Evolutionary conservation across 2,797 vertebrate genomes (phyloP), one percentile per base, ranked within the genome.

Genomic region (Anguilla megastoma): DNA sequence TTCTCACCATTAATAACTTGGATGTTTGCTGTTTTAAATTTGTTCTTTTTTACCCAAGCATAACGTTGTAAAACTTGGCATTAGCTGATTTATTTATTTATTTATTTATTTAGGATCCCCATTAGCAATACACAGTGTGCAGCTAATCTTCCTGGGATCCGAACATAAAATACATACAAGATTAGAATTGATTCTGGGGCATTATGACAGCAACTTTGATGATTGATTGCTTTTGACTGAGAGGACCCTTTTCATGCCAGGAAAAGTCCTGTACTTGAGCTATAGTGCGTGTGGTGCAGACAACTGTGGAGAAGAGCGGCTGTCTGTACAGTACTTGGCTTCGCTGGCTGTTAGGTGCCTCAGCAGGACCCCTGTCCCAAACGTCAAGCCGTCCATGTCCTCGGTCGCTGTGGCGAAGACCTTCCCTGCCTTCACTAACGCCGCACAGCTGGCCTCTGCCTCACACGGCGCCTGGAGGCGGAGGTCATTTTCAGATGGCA

Each of bases 361-460:
- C 92, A 99, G 96, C 14, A 99, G 93, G 76, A 99, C 95, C 0
- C 95, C 96, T 9, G 98, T 99, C 88, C 99, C 98, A 0, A 99
- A 99, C 6, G 98, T 99, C 91, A 99, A 93, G 0, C 98, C 98
- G 1, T 99, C 99, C 98, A 99, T 99, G 84, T 99, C 99, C 91
- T 99, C 98, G 0, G 99, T 99, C 36, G 98, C 99, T 0, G 98
- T 98, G 0, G 97, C 98, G 0, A 97, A 99, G 52, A 99, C 98
- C 90, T 98, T 99, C 14, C 97, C 98, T 0, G 96, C 95, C 94
- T 99, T 99, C 71, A 97, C 98, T 90, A 99, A 92, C n/a, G 97
- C 93, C 0, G 99, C 99, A 2, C 99, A 99, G 92, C 97, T 99
- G 90, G 98, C 99, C 91, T 99, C 99, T 0, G 99, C 99, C 89